Conservation (phyloP, 2,113 vertebrate species). For the Cinclus mexicanus region DNA sequence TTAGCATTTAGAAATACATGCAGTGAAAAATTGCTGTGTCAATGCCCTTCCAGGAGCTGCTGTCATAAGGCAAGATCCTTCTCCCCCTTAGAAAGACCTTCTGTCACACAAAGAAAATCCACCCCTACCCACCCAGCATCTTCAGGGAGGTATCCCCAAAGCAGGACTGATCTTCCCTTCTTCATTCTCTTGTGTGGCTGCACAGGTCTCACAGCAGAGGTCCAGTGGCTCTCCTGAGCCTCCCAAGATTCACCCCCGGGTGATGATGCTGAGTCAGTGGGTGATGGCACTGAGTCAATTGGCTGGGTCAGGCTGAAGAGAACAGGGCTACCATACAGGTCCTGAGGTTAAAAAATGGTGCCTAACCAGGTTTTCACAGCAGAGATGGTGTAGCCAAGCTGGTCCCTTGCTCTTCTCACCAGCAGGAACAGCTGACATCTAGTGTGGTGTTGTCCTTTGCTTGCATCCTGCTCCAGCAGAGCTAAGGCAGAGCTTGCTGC, state of each 20-base stretch:
- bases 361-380: not conserved
- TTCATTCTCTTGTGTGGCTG: not conserved
- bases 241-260: not conserved
- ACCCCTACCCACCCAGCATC: not conserved
- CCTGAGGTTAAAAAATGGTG: not conserved
- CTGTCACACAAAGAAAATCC: not conserved
- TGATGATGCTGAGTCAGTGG: not conserved
- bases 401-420: not conserved
- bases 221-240: not conserved
- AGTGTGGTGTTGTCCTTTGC: fast-evolving
- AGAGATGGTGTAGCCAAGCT: not conserved
- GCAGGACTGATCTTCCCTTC: not conserved
- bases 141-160: not conserved
- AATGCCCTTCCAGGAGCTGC: not conserved
- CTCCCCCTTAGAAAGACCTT: not conserved
- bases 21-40: not conserved
- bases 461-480: not conserved
- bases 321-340: not conserved
- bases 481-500: not conserved
- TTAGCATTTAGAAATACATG: not conserved
- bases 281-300: not conserved
- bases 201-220: not conserved
- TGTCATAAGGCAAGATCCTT: fast-evolving
- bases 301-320: not conserved
- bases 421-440: not conserved